Percentiles rank a stretch among this genome's conserved stretches.
Conservation (phyloP, 2,888 invertebrate species). For the Agrotis ipsilon region DNA sequence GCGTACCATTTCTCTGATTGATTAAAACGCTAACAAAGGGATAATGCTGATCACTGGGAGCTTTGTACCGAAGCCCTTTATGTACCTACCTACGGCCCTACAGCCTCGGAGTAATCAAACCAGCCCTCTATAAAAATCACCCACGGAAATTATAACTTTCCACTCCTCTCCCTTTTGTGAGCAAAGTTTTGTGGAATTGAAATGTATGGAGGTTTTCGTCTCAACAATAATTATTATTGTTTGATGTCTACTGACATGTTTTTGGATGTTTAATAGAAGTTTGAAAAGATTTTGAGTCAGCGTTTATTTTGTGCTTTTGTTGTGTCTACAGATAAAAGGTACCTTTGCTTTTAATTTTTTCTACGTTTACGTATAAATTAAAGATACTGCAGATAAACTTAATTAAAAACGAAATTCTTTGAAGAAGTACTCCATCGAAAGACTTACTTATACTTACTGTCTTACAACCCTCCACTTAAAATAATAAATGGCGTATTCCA, state of each 20-base stretch:
- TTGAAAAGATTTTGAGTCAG: constrained; percentile 28
- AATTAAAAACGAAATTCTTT: no score
- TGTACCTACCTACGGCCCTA: constrained; percentile 64
- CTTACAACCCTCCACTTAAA: neutral
- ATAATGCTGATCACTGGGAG: constrained; percentile 88
- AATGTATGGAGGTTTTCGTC: constrained; percentile 49
- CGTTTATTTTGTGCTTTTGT: neutral
- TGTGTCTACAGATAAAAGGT: neutral
- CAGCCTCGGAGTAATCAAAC: constrained; percentile 83
- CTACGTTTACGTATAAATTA: neutral
- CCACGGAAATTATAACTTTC: constrained; percentile 82
- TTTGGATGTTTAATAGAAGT: constrained; percentile 21
- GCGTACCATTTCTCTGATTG: constrained; percentile 84
- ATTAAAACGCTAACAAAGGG: constrained; percentile 90
- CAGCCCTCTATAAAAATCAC: constrained; percentile 83
- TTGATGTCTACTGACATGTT: constrained; percentile 49
- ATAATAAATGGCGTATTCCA: neutral
- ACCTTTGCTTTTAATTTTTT: neutral
- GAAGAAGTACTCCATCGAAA: neutral
- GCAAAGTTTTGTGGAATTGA: constrained; percentile 61
- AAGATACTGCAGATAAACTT: neutral
- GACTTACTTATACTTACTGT: no score
- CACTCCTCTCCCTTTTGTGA: constrained; percentile 68
- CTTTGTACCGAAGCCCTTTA: constrained; percentile 89
- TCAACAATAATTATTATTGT: constrained; percentile 46